These are phyloP conservation scores for Microcaecilia unicolor DNA, from an alignment of 2,797 vertebrate species.

Conservation along the genomic window DNA sequence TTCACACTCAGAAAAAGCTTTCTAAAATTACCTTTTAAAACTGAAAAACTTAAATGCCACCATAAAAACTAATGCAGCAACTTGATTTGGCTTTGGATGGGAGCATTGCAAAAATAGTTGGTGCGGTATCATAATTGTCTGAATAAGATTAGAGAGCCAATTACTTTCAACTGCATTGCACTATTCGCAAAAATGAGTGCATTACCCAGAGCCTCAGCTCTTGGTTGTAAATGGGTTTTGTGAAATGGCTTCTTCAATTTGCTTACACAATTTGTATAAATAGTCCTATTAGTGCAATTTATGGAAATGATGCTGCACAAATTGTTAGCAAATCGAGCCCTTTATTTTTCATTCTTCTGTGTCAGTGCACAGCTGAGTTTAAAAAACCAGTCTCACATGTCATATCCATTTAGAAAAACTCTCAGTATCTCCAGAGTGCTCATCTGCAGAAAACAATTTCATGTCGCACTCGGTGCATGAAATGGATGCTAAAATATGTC, in stretches of 20 bases:
- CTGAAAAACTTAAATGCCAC: too few species aligned
- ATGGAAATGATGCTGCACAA: constrained; percentile 26
- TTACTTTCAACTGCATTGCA: constrained; percentile 26
- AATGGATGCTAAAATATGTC: constrained; percentile 11
- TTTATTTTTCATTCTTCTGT: constrained; percentile 23
- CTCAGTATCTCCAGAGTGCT: constrained; percentile 3
- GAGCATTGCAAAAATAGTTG: too few species aligned
- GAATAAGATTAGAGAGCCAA: constrained; percentile 26
- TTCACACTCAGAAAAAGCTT: too few species aligned
- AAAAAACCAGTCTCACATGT: constrained; percentile 13
- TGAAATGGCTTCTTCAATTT: constrained; percentile 29
- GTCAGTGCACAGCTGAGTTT: constrained; percentile 2
- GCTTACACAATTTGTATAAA: constrained; percentile 33
- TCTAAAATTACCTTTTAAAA: too few species aligned
- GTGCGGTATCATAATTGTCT: constrained; percentile 10
- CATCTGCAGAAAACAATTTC: constrained; percentile 19
- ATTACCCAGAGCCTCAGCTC: constrained; percentile 22
- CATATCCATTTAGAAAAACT: constrained; percentile 1
- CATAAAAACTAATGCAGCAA: too few species aligned
- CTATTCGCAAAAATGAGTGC: constrained; percentile 19
- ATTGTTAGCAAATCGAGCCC: constrained; percentile 26
- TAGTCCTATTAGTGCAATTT: constrained; percentile 36
- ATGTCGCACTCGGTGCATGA: constrained; percentile 7
- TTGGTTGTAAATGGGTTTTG: constrained; percentile 35
- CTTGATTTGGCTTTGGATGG: too few species aligned